Conservation (phyloP, 2,113 vertebrate species). For the Lasiurus borealis region DNA sequence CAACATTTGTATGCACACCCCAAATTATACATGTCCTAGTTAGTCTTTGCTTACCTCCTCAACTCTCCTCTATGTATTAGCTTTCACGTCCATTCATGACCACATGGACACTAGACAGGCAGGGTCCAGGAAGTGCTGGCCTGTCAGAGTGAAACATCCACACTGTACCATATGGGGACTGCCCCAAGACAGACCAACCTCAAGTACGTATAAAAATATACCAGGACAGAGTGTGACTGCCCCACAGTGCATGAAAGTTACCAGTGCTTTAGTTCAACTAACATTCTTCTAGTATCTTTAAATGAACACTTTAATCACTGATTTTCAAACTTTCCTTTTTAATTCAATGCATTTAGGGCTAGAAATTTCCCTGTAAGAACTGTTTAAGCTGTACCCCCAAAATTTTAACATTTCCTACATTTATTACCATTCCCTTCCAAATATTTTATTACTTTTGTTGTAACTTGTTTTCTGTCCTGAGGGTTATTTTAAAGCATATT, state of each 20-base stretch:
- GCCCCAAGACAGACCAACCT: neutral
- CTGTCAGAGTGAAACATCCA: neutral
- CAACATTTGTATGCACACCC: neutral
- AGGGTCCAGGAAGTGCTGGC: neutral
- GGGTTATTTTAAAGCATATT: neutral
- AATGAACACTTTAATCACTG: neutral
- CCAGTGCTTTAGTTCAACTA: neutral
- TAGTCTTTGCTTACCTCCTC: neutral
- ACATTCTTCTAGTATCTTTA: neutral
- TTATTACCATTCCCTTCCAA: slow-evolving; percentile 6
- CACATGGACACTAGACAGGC: neutral
- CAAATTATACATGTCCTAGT: neutral
- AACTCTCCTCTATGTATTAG: neutral
- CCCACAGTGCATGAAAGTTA: neutral
- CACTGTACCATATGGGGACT: neutral
- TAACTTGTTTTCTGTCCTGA: neutral
- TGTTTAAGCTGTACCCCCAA: neutral
- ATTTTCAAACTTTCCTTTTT: neutral
- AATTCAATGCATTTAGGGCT: neutral
- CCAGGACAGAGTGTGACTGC: neutral
- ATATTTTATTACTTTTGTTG: neutral
- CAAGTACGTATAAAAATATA: neutral
- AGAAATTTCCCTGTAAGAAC: neutral
- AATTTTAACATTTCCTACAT: neutral
- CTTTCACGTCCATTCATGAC: neutral